A percentile compares a stretch with the other conserved stretches of the same genome.
phyloP scores from a whole-genome alignment of 2,888 invertebrate species.

The Rhynchonema sp. region DNA sequence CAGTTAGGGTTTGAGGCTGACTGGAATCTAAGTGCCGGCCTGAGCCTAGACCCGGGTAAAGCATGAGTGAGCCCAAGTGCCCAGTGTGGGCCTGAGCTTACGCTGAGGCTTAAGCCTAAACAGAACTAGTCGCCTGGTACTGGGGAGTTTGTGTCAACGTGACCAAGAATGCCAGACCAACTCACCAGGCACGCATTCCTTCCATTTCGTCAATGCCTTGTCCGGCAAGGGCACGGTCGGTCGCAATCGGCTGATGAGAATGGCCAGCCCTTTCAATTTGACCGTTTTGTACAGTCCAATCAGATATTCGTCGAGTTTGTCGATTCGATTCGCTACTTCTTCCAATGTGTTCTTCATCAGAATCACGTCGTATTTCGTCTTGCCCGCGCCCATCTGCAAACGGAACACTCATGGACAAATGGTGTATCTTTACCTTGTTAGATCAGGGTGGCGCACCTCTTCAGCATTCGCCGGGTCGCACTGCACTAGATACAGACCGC shows the following conservation, averaged over 20 bases:
- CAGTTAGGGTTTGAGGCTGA: too few relatives aligned
- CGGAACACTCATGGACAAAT: not conserved
- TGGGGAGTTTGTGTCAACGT: too few relatives aligned
- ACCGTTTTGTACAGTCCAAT: slow-evolving; percentile 1
- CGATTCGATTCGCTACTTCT: not conserved
- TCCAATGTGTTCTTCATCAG: slow-evolving; percentile 2
- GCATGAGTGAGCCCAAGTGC: too few relatives aligned
- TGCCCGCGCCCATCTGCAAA: too few relatives aligned
- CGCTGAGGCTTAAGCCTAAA: too few relatives aligned
- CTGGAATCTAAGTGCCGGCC: too few relatives aligned
- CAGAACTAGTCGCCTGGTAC: too few relatives aligned
- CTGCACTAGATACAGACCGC: not conserved
- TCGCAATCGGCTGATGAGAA: not conserved
- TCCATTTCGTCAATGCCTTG: not conserved
- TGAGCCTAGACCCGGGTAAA: not conserved
- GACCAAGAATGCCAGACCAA: too few relatives aligned
- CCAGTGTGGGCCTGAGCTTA: too few relatives aligned
- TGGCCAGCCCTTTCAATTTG: not conserved
- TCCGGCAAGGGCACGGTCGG: not conserved
- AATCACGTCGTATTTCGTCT: slow-evolving; percentile 2
- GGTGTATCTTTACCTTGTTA: too few relatives aligned
- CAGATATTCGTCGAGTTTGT: slow-evolving; percentile 1
- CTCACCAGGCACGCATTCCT: not conserved
- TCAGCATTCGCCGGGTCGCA: not conserved
- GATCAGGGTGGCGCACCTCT: not conserved